Evolutionary conservation across 2,888 invertebrate genomes (phyloP), one percentile per base, ranked within the genome.

Genomic region (Caenorhabditis uteleia): DNA sequence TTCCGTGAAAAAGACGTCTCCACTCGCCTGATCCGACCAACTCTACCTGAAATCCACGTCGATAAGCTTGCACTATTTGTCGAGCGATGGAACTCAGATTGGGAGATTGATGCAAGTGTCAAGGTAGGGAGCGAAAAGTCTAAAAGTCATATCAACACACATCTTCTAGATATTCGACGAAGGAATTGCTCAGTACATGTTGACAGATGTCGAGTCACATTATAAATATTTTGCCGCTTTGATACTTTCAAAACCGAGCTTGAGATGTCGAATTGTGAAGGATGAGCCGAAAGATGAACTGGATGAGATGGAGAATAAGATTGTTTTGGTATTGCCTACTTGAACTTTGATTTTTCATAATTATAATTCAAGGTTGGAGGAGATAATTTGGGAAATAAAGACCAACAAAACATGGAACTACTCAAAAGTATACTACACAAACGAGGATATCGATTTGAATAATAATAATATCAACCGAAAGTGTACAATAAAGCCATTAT

Each of bases 141-240:
- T 18, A n/a, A n/a, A 14, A 16, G 42, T 40, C 14, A 42, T 21
- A 20, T 12, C 43, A 29, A 10, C 8, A 18, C 14, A 20, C 14
- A 46, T 50, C 18, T 50, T 45, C 5, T 60, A 76, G 77, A 66
- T 80, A 12, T 81, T 68, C 67, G 79, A 81, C 54, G 80, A 79
- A 59, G 80, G 78, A 27, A 77, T 82, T 29, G 82, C 80, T 1
- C 82, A 82, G 47, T 82, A 79, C 59, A 70, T 76, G 70, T 50
- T 82, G 26, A 57, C 67, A 12, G 82, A 80, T 42, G 51, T 56
- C 21, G 67, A 68, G 25, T 81, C 80, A 2, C 82, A 82, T 54
- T 67, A 73, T 47, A 78, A 78, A 44, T 82, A 77, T 46, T 77
- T 71, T 43, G 80, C 75, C 5, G 74, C 78, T 0, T 46, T 78